A percentile compares a stretch with the other conserved stretches of the same genome.
phyloP scores from a whole-genome alignment of 2,888 invertebrate species.

The Caenorhabditis sp. region DNA sequence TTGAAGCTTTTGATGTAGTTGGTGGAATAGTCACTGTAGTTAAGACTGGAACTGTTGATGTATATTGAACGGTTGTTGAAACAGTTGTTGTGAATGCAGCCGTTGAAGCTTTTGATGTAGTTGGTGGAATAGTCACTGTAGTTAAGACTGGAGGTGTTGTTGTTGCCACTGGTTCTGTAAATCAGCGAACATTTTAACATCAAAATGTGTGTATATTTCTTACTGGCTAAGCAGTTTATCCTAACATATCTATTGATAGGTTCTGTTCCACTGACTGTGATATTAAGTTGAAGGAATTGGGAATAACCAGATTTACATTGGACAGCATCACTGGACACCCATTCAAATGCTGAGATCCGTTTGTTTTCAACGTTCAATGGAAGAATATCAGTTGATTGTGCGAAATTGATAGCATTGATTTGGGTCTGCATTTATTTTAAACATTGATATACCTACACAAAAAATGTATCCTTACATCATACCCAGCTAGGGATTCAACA shows the following conservation, averaged over 20 bases:
- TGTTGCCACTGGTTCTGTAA: neutral
- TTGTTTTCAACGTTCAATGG: neutral
- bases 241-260: conserved; percentile 16
- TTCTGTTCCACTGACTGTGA: neutral
- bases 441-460: too few relatives aligned
- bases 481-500: neutral
- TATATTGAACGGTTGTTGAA: neutral
- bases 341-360: neutral
- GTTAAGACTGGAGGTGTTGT: conserved; percentile 1
- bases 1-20: neutral
- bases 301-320: neutral
- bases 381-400: neutral
- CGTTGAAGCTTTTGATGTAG: neutral
- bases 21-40: neutral
- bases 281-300: conserved; percentile 6
- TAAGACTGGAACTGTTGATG: neutral
- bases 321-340: neutral
- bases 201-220: neutral
- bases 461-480: too few relatives aligned
- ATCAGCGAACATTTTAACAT: neutral
- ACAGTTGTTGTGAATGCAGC: neutral
- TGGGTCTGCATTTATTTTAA: neutral
- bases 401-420: neutral
- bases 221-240: conserved; percentile 17
- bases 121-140: neutral